Percentiles rank a stretch among this genome's conserved stretches.
Conservation (phyloP, 2,797 vertebrate species). For the Pseudochirops corinnae region DNA sequence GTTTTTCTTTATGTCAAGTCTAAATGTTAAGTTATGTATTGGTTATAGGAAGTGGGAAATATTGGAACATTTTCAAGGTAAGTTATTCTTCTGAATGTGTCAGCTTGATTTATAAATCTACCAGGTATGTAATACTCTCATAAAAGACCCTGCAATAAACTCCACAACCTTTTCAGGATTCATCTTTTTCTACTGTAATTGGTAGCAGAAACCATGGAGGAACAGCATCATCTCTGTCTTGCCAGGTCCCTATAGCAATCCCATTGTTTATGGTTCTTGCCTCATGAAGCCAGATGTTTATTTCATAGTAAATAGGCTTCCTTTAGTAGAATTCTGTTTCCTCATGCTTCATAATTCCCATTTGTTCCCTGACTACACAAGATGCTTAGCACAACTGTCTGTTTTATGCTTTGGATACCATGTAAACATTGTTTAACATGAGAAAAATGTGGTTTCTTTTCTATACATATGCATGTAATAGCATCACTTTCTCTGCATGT, state of each 20-base stretch:
- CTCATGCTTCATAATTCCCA: constrained; percentile 64
- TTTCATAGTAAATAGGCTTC: constrained; percentile 63
- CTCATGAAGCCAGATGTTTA: constrained; percentile 53
- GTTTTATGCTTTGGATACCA: constrained; percentile 27
- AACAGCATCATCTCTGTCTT: constrained; percentile 6
- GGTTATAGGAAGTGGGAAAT: constrained; percentile 69
- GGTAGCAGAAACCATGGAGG: constrained; percentile 36
- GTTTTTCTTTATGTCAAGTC: neutral
- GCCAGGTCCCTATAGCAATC: constrained; percentile 45
- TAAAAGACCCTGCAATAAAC: constrained; percentile 21
- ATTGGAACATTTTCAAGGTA: constrained; percentile 41
- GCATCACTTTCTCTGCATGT: constrained; percentile 39
- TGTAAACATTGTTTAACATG: constrained; percentile 56
- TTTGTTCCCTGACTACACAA: constrained; percentile 36
- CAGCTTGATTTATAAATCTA: constrained; percentile 37
- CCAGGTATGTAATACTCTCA: constrained; percentile 23
- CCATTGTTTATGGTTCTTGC: constrained; percentile 66
- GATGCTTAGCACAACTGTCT: constrained; percentile 17
- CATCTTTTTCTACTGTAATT: constrained; percentile 4
- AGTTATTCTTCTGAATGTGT: constrained; percentile 49
- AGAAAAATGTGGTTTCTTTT: constrained; percentile 27
- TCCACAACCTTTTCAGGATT: constrained; percentile 36
- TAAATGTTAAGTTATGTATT: constrained; percentile 43
- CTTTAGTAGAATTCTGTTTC: constrained; percentile 60
- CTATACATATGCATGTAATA: constrained; percentile 21